A percentile compares a stretch with the other conserved stretches of the same genome.
phyloP scores from a whole-genome alignment of 2,797 vertebrate species.

The Chaetophractus vellerosus region DNA sequence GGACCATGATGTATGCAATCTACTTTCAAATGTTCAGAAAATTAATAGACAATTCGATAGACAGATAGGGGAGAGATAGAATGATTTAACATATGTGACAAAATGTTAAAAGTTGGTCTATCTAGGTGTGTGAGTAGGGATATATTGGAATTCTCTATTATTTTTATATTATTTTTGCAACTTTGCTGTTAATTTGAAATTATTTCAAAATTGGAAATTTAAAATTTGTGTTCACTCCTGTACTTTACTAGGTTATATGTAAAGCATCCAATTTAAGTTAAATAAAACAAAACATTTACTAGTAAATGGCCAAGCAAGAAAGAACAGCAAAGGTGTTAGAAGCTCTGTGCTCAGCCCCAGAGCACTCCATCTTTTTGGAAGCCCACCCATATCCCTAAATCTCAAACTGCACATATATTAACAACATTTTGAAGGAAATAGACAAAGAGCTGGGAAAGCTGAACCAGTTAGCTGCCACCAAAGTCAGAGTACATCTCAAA shows the following conservation, averaged over 20 bases:
- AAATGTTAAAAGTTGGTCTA: too few relatives aligned
- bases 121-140: too few relatives aligned
- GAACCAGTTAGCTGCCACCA: not conserved
- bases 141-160: too few relatives aligned
- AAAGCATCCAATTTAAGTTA: slow-evolving; percentile 6
- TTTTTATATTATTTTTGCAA: too few relatives aligned
- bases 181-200: too few relatives aligned
- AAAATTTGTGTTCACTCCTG: not conserved
- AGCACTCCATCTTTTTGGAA: not conserved
- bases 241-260: not conserved
- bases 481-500: not conserved
- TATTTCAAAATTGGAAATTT: too few relatives aligned
- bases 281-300: not conserved
- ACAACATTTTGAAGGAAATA: slow-evolving; percentile 3
- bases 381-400: not conserved
- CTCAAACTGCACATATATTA: not conserved
- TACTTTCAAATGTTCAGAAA: too few relatives aligned
- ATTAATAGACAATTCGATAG: too few relatives aligned
- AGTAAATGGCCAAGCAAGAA: slow-evolving; percentile 9
- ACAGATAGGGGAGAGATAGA: too few relatives aligned
- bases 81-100: too few relatives aligned
- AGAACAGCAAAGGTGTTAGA: not conserved
- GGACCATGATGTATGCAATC: too few relatives aligned
- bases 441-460: not conserved
- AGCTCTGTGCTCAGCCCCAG: not conserved